Evolutionary conservation across 2,113 vertebrate species (phyloP).

Genomic region (Brachionichthys hirsutus): DNA sequence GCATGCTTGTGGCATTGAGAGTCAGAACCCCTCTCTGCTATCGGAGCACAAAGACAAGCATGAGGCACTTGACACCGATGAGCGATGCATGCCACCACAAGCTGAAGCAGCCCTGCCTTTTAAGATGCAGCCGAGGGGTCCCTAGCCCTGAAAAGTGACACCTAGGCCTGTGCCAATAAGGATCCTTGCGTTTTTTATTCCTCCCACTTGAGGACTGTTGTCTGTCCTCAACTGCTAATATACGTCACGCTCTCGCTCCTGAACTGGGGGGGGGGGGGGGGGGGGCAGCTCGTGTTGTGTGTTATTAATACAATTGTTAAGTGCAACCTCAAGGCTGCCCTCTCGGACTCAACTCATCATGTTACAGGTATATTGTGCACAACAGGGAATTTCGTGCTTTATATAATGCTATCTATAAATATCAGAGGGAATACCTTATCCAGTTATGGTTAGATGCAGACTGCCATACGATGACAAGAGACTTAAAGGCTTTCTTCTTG

Average conservation of each 20-base stretch:
- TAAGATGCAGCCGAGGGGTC: conserved; percentile 55
- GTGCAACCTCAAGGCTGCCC: conserved; percentile 66
- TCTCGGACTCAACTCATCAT: conserved; percentile 62
- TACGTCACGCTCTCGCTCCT: conserved; percentile 57
- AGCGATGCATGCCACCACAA: conserved; percentile 37
- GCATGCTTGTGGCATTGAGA: conserved; percentile 60
- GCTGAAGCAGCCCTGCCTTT: conserved; percentile 54
- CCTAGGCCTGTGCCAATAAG: conserved; percentile 43
- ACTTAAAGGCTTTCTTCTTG: conserved; percentile 15
- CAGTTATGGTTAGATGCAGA: conserved; percentile 56
- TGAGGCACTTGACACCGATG: conserved; percentile 67
- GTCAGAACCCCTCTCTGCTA: conserved; percentile 52
- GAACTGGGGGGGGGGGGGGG: conserved; percentile 27
- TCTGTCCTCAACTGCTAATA: conserved; percentile 72
- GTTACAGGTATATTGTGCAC: conserved; percentile 67
- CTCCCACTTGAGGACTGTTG: conserved; percentile 64
- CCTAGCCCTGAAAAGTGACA: conserved; percentile 65
- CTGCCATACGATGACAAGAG: conserved; percentile 19
- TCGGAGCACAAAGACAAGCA: conserved; percentile 66
- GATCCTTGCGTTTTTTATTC: conserved; percentile 64
- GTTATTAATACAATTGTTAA: conserved; percentile 79
- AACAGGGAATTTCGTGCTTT: conserved; percentile 58
- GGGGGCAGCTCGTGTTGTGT: conserved; percentile 39
- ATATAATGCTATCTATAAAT: conserved; percentile 67
- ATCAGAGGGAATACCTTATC: conserved; percentile 53